A percentile compares a stretch with the other conserved stretches of the same genome.
Evolutionary conservation across 2,797 vertebrate species (phyloP).

Genomic region (Gymnopithys bicolor): DNA sequence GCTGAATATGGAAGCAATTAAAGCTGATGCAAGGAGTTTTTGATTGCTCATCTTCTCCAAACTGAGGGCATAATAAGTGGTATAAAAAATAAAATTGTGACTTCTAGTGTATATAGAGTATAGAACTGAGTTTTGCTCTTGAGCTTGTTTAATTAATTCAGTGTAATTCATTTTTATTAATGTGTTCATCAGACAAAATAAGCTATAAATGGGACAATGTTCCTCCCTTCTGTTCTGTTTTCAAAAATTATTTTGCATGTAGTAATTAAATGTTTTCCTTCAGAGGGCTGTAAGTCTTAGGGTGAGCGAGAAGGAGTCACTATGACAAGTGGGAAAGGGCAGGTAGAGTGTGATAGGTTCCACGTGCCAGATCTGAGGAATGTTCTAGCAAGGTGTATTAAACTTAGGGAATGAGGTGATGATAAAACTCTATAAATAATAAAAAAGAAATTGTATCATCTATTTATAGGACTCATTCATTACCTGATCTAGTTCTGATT

Average conservation of each 20-base stretch:
- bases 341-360: not conserved
- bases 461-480: fast-evolving
- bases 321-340: not conserved
- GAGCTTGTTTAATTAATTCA: constrained; percentile 59
- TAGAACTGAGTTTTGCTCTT: constrained; percentile 59
- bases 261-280: not conserved
- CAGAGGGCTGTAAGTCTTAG: not conserved
- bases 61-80: constrained; percentile 50
- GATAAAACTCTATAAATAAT: not conserved
- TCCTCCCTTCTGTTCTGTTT: not conserved
- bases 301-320: not conserved
- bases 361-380: not conserved
- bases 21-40: constrained; percentile 55
- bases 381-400: not conserved
- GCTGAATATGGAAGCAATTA: constrained; percentile 46
- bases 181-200: not conserved
- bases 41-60: constrained; percentile 67
- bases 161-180: constrained; percentile 42
- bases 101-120: constrained; percentile 4
- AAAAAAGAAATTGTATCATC: not conserved
- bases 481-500: not conserved
- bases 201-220: not conserved
- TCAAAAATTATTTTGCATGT: not conserved
- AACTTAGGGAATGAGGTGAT: not conserved
- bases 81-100: constrained; percentile 49